Percentiles rank a stretch among this genome's conserved stretches.
phyloP scores from a whole-genome alignment of 2,888 invertebrate genomes.

The Eilema caniola region DNA sequence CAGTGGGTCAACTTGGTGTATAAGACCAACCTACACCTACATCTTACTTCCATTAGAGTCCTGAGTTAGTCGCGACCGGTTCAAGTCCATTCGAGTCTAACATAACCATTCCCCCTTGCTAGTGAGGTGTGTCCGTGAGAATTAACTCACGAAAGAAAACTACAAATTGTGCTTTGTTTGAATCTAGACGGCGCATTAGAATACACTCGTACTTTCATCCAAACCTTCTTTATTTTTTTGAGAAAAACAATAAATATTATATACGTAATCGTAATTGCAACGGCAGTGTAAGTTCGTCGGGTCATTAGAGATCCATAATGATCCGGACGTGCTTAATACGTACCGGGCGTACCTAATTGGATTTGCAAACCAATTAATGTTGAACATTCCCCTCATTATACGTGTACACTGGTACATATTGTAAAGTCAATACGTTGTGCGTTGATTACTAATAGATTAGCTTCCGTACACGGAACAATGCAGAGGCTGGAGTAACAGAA shows the following conservation, averaged over 20 bases:
- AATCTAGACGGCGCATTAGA: too few species aligned
- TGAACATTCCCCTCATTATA: constrained; percentile 78
- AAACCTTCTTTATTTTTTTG: not conserved
- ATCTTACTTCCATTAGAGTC: too few species aligned
- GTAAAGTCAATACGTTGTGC: constrained; percentile 72
- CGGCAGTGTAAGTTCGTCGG: constrained; percentile 31
- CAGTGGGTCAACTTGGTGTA: too few species aligned
- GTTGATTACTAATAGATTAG: constrained; percentile 76
- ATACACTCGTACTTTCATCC: too few species aligned
- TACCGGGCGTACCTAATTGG: constrained; percentile 79
- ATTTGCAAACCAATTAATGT: constrained; percentile 84
- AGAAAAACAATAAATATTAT: not conserved
- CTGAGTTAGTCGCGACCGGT: too few species aligned
- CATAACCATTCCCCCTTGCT: too few species aligned
- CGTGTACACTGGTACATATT: constrained; percentile 67
- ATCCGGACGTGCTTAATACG: constrained; percentile 78
- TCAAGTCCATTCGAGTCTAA: too few species aligned
- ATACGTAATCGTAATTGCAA: constrained; percentile 9
- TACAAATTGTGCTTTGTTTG: too few species aligned
- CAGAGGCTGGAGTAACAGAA: not conserved
- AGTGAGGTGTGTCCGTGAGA: too few species aligned
- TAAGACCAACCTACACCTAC: too few species aligned
- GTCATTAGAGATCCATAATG: constrained; percentile 83
- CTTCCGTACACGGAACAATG: constrained; percentile 44
- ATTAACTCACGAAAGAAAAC: too few species aligned